Evolutionary conservation across 2,797 vertebrate genomes (phyloP), one percentile per base, ranked within the genome.

Genomic region (Pempheris klunzingeri): DNA sequence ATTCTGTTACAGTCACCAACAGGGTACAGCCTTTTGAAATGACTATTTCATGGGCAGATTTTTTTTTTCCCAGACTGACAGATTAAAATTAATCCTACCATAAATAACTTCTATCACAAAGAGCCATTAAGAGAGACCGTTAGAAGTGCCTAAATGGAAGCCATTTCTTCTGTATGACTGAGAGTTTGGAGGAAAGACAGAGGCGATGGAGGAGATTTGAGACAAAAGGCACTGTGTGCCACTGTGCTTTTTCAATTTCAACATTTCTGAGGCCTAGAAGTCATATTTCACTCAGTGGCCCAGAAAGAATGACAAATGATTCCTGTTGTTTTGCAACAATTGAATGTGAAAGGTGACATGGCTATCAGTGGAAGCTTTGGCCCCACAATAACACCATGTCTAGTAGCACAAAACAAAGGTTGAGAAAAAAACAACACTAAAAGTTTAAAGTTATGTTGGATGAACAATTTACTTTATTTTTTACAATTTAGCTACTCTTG

Each of bases 41-140:
- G 77, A 75, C 55, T 62, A 74, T 91, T 91, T 90, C 82, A 87
- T 32, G 50, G 75, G 76, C 55, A 71, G 64, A 78, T 80, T 67
- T 78, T 59, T 64, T 62, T 60, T 54, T n/a, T 26, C 62, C 72
- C 79, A 80, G 87, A 90, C 87, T 92, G 93, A 94, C 86, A 77
- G 89, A 92, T 94, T 92, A 92, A 92, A 94, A 92, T 85, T 60
- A 93, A 93, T 92, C 83, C 79, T 81, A 78, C 87, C 90, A 94
- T 94, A 94, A 94, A 96, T 94, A 93, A 93, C 89, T 87, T 85
- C 81, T 77, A 84, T 92, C 88, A 92, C 91, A 93, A 92, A 90
- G 88, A 91, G 77, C 90, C 87, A 94, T 94, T 93, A 93, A 84
- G 87, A 77, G 67, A 87, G 86, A 88, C 87, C 71, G 87, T 93